Conservation (phyloP, 2,888 invertebrate species). For the Caenorhabditis auriculariae region DNA sequence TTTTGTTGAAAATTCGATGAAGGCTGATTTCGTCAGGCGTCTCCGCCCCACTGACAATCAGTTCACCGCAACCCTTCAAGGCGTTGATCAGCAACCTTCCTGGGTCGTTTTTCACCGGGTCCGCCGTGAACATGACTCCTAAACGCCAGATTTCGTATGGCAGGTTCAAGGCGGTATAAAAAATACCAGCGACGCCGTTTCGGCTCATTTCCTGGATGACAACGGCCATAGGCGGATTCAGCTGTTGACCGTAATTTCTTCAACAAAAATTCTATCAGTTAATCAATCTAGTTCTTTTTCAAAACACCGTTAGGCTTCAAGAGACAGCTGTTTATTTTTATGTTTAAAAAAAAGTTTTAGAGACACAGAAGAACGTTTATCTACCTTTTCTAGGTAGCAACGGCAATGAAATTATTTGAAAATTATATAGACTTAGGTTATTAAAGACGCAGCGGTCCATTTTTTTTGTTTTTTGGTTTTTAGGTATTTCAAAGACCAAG, state of each 20-base stretch:
- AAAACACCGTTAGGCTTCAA: too few species aligned
- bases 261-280: conserved; percentile 12
- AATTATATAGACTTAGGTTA: too few species aligned
- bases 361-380: too few species aligned
- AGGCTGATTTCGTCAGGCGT: conserved; percentile 72
- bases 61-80: conserved; percentile 82
- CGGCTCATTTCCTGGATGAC: conserved; percentile 79
- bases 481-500: too few species aligned
- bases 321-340: too few species aligned
- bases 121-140: conserved; percentile 81
- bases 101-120: conserved; percentile 77
- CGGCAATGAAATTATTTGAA: too few species aligned
- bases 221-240: conserved; percentile 76
- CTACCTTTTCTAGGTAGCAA: too few species aligned
- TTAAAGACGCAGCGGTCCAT: too few species aligned
- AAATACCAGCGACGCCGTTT: conserved; percentile 69
- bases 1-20: too few species aligned
- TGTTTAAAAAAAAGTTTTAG: too few species aligned
- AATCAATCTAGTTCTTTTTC: neutral
- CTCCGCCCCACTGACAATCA: conserved; percentile 77
- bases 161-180: neutral
- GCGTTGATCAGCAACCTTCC: conserved; percentile 75
- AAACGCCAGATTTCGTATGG: conserved; percentile 56
- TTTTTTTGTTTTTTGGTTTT: too few species aligned
- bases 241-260: conserved; percentile 76